Evolutionary conservation across 1,140 invertebrate genomes (phyloP).

Genomic region (Zaprionus africanus): DNA sequence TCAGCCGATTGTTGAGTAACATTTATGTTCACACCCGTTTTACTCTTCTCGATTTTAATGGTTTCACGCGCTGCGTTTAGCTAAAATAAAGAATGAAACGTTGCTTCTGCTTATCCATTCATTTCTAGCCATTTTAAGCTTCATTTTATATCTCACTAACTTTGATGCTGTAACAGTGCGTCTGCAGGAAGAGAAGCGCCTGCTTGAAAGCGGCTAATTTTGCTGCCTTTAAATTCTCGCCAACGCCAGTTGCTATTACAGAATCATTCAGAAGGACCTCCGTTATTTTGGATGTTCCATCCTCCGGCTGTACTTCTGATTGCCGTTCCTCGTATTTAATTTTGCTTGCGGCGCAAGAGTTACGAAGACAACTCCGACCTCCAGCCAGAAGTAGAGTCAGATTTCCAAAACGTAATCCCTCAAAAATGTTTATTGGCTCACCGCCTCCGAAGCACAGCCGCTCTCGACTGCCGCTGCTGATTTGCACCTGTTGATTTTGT

Average conservation of each 20-base stretch:
- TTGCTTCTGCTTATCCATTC: too few relatives aligned
- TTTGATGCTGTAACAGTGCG: conserved; percentile 86
- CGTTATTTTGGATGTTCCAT: conserved; percentile 35
- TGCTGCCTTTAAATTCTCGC: conserved; percentile 82
- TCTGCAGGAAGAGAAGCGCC: conserved; percentile 84
- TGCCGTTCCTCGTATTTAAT: conserved; percentile 44
- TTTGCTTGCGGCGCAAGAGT: conserved; percentile 48
- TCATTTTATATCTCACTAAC: conserved; percentile 60
- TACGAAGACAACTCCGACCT: conserved; percentile 63
- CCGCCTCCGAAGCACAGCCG: conserved; percentile 62
- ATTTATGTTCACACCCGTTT: conserved; percentile 69
- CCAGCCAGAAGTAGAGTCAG: conserved; percentile 61
- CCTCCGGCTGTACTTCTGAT: background rate
- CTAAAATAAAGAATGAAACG: conserved; percentile 20
- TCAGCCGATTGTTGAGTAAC: conserved; percentile 64
- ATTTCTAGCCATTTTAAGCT: too few relatives aligned
- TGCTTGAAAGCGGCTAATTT: conserved; percentile 84
- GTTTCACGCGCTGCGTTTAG: conserved; percentile 65
- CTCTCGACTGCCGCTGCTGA: conserved; percentile 28
- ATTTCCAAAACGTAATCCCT: conserved; percentile 57
- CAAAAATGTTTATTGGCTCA: conserved; percentile 58
- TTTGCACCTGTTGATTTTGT: conserved; percentile 5
- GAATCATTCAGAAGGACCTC: conserved; percentile 80
- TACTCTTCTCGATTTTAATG: conserved; percentile 72
- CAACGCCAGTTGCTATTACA: conserved; percentile 66